Evolutionary conservation across 2,888 invertebrate species (phyloP).

Genomic region (Lampropteryx suffumata): DNA sequence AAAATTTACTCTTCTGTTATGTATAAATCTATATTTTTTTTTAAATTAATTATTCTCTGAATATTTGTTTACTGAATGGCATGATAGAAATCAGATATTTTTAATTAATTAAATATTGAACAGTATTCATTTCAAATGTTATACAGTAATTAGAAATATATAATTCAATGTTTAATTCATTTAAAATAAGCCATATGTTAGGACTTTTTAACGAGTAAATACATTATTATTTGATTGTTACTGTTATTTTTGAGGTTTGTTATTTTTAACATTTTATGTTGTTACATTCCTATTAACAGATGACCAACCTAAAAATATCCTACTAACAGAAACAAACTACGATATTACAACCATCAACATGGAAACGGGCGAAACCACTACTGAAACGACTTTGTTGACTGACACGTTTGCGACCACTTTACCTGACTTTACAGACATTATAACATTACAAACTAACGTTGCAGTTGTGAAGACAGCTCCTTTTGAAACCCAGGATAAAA

Average conservation of each 20-base stretch:
- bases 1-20: too few relatives aligned
- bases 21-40: too few relatives aligned
- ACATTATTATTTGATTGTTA: too few relatives aligned
- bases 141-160: background rate
- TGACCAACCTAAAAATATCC: slow-evolving; percentile 74
- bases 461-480: slow-evolving; percentile 4
- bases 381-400: slow-evolving; percentile 43
- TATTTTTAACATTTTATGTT: slow-evolving; percentile 53
- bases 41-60: too few relatives aligned
- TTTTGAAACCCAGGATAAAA: background rate
- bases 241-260: background rate
- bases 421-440: slow-evolving; percentile 17
- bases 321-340: slow-evolving; percentile 75
- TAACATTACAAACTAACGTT: too few relatives aligned
- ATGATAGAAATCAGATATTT: too few relatives aligned
- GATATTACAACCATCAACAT: slow-evolving; percentile 54
- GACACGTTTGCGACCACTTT: slow-evolving; percentile 27
- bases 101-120: background rate
- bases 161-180: background rate
- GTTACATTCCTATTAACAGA: slow-evolving; percentile 79
- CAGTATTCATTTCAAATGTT: background rate
- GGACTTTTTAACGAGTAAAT: too few relatives aligned
- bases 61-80: too few relatives aligned
- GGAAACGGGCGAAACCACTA: slow-evolving; percentile 49
- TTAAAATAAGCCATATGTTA: too few relatives aligned